A percentile compares a stretch with the other conserved stretches of the same genome.
Conservation (phyloP, 2,113 vertebrate genomes). For the Myotis yumanensis region DNA sequence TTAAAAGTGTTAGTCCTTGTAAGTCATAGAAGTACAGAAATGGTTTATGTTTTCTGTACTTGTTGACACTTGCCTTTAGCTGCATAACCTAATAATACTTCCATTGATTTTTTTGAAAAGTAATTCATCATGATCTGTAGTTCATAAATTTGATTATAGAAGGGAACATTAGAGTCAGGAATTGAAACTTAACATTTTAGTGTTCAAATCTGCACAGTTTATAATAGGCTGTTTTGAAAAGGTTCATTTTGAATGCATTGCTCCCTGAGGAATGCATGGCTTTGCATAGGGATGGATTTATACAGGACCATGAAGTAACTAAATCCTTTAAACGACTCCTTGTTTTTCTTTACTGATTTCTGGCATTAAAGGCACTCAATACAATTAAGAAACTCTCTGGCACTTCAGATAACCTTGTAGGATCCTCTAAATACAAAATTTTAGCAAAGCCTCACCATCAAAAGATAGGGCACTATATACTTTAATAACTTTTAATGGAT, state of each 20-base stretch:
- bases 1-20: neutral
- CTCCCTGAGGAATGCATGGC: neutral
- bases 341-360: neutral
- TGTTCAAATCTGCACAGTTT: neutral
- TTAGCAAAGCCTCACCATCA: neutral
- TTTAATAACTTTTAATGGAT: slow-evolving; percentile 15
- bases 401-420: neutral
- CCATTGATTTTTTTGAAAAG: neutral
- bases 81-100: neutral
- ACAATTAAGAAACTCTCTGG: neutral
- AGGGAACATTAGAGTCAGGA: neutral
- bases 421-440: neutral
- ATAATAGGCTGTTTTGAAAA: neutral
- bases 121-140: neutral
- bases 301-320: neutral
- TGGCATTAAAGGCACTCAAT: neutral
- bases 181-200: neutral
- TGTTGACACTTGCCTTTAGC: neutral
- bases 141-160: slow-evolving; percentile 44
- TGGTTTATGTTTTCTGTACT: neutral
- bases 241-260: neutral
- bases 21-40: neutral
- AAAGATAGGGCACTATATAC: neutral
- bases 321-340: neutral
- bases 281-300: slow-evolving; percentile 6